phyloP scores from a whole-genome alignment of 2,113 vertebrate genomes.

The Pristiophorus japonicus region DNA sequence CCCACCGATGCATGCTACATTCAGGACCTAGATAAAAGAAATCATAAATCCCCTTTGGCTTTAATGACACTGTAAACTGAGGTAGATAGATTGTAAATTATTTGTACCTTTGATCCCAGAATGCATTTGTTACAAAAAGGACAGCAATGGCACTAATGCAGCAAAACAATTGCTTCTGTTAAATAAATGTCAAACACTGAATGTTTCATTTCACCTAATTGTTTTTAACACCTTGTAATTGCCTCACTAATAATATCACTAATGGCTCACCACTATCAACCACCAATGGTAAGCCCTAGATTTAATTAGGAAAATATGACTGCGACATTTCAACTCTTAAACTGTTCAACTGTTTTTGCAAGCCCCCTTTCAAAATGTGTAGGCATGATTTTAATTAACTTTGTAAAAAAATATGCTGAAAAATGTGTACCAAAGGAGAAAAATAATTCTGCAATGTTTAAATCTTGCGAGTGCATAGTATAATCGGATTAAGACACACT shows the following conservation, averaged over 20 bases:
- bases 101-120: slow-evolving; percentile 10
- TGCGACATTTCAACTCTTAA: not conserved
- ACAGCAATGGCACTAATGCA: not conserved
- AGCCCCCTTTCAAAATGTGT: slow-evolving; percentile 16
- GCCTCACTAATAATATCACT: slow-evolving; percentile 41
- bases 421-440: slow-evolving; percentile 6
- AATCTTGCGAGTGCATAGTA: not conserved
- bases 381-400: slow-evolving; percentile 32
- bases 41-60: not conserved
- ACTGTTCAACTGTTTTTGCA: slow-evolving; percentile 18
- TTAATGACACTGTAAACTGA: not conserved
- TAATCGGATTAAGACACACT: not conserved
- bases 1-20: not conserved
- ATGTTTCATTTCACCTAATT: slow-evolving; percentile 47
- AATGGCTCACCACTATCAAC: not conserved
- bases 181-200: slow-evolving; percentile 37
- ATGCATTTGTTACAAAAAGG: not conserved
- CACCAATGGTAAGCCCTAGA: not conserved
- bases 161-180: slow-evolving; percentile 28
- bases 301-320: slow-evolving; percentile 32
- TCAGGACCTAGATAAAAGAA: not conserved
- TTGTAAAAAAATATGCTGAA: slow-evolving; percentile 4
- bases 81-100: not conserved
- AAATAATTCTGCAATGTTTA: slow-evolving; percentile 6
- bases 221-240: slow-evolving; percentile 47